phyloP scores from a whole-genome alignment of 2,888 invertebrate species.

The Lumbricus terrestris region DNA sequence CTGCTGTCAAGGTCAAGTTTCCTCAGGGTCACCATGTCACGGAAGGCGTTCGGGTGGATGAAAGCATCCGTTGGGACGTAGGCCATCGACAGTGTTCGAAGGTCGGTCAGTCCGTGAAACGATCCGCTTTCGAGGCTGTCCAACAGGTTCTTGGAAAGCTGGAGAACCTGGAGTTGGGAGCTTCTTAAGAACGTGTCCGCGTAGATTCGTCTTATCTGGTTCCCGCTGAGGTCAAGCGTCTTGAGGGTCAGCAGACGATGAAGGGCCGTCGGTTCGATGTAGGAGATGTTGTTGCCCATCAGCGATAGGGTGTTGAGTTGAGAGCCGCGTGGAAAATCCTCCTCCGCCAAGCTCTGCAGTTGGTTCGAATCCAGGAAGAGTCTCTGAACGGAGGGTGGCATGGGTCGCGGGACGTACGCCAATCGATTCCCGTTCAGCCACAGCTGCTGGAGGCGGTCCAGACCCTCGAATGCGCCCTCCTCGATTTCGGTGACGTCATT shows the following conservation, averaged over 20 bases:
- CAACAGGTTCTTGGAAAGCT: constrained; percentile 32
- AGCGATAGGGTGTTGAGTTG: constrained; percentile 37
- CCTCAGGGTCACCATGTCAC: constrained; percentile 33
- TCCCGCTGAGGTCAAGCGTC: constrained; percentile 38
- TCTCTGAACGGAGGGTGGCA: constrained; percentile 75
- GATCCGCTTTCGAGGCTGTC: constrained; percentile 30
- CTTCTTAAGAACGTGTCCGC: constrained; percentile 29
- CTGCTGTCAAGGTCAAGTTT: constrained; percentile 39
- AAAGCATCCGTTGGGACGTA: constrained; percentile 25
- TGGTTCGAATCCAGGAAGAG: constrained; percentile 76
- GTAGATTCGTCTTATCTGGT: constrained; percentile 30
- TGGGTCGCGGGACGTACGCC: constrained; percentile 71
- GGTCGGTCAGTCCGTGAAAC: constrained; percentile 28
- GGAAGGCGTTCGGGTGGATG: constrained; percentile 31
- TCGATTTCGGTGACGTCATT: constrained; percentile 76
- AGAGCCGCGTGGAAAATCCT: constrained; percentile 42
- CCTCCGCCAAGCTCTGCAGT: constrained; percentile 60
- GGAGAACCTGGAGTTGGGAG: constrained; percentile 26
- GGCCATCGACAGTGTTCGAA: constrained; percentile 31
- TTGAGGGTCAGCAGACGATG: constrained; percentile 28
- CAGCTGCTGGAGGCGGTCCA: constrained; percentile 76
- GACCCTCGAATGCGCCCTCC: constrained; percentile 80
- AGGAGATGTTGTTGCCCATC: constrained; percentile 37
- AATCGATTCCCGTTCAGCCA: constrained; percentile 78
- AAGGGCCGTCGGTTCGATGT: constrained; percentile 34